phyloP scores from a whole-genome alignment of 2,797 vertebrate genomes.

The Chelidonichthys spinosus region DNA sequence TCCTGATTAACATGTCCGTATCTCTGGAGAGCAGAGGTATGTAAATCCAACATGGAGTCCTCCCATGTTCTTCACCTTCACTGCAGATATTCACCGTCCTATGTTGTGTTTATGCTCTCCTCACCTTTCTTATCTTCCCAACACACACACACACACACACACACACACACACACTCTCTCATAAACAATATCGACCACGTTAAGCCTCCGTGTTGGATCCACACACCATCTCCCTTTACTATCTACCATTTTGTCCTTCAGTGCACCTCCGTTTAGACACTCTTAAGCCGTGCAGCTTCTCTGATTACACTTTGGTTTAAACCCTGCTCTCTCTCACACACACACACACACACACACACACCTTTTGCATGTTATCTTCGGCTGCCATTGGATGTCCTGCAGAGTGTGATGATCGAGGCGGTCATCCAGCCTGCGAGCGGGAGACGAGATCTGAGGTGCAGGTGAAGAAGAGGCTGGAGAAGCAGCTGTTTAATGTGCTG shows the following conservation, averaged over 20 bases:
- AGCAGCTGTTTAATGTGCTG: conserved; percentile 43
- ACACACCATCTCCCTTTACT: conserved; percentile 33
- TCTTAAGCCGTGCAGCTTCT: conserved; percentile 52
- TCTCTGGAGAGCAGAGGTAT: neutral
- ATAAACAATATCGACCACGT: conserved; percentile 65
- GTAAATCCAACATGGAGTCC: conserved; percentile 6
- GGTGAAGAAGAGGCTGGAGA: conserved; percentile 31
- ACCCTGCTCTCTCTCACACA: neutral
- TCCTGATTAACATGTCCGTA: neutral
- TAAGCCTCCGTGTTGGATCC: conserved; percentile 47
- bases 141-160: conserved; percentile 18
- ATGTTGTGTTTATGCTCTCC: conserved; percentile 22
- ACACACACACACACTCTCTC: conserved; percentile 33
- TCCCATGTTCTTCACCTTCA: conserved; percentile 39
- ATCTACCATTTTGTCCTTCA: conserved; percentile 64
- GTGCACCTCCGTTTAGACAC: conserved; percentile 54
- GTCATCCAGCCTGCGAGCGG: conserved; percentile 18
- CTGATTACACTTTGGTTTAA: conserved; percentile 54
- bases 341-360: neutral
- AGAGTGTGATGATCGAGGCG: conserved; percentile 19
- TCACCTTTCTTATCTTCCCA: conserved; percentile 49
- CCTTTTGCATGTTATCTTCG: conserved; percentile 21
- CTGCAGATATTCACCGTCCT: conserved; percentile 28
- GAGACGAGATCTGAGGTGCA: conserved; percentile 44
- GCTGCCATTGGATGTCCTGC: conserved; percentile 33